Conservation (phyloP, 2,888 invertebrate genomes). For the Polia nebulosa region DNA sequence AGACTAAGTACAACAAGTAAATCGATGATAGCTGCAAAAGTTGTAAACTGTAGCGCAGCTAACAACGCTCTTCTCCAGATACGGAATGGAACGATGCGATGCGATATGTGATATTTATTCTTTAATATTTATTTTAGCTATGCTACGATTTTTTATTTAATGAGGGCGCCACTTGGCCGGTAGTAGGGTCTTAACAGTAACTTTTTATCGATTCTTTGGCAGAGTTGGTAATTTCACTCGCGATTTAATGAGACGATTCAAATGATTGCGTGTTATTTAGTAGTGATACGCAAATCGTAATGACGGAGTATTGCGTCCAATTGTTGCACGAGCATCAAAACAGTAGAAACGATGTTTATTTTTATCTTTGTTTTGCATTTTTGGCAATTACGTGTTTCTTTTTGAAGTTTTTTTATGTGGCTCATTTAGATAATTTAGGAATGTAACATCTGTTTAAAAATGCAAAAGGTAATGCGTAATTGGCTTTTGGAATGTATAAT, state of each 20-base stretch:
- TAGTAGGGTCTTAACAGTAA: too few species aligned
- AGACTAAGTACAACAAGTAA: too few species aligned
- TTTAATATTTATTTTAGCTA: too few species aligned
- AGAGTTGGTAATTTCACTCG: not conserved
- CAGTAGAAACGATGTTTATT: not conserved
- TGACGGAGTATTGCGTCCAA: slow-evolving; percentile 23
- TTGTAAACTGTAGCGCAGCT: too few species aligned
- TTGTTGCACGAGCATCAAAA: slow-evolving; percentile 20
- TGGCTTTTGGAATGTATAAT: not conserved
- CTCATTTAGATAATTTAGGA: not conserved
- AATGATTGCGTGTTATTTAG: slow-evolving; percentile 50
- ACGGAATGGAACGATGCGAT: too few species aligned
- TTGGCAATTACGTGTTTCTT: slow-evolving; percentile 3
- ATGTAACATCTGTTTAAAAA: not conserved
- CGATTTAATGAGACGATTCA: slow-evolving; percentile 13
- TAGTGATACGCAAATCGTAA: slow-evolving; percentile 28
- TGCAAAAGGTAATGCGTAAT: too few species aligned
- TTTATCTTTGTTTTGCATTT: not conserved
- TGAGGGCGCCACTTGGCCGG: too few species aligned
- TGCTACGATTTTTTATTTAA: too few species aligned
- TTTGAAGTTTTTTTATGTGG: not conserved
- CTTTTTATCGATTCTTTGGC: not conserved
- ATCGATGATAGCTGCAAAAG: too few species aligned
- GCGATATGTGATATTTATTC: too few species aligned
- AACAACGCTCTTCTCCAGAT: too few species aligned